Conservation (phyloP, 23 tunicate species). For the Styela clava region DNA sequence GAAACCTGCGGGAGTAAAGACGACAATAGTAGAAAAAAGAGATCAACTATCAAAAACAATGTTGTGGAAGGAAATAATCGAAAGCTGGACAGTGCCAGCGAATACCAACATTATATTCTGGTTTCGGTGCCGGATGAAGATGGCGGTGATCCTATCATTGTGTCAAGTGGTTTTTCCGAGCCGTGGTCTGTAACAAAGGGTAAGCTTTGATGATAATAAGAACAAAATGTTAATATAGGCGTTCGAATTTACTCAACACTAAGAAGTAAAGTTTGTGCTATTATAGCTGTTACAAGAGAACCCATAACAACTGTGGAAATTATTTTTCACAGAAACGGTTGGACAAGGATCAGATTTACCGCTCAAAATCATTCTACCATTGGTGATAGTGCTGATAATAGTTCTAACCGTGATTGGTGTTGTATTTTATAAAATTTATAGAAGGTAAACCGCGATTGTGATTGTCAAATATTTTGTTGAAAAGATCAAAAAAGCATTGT, state of each 20-base stretch:
- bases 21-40: neutral
- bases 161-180: neutral
- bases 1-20: neutral
- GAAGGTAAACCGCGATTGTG: no score
- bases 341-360: neutral
- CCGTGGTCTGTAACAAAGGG: neutral
- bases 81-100: neutral
- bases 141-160: neutral
- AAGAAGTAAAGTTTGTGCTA: neutral
- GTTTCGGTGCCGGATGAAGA: neutral
- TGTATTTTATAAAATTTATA: no score
- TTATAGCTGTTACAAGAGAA: neutral
- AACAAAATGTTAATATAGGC: neutral
- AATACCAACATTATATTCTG: neutral
- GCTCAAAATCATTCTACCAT: neutral
- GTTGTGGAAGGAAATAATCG: neutral
- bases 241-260: neutral
- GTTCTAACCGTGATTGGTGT: neutral
- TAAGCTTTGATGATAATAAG: neutral
- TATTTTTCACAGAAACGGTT: neutral
- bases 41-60: neutral
- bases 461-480: no score
- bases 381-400: neutral
- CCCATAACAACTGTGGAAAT: neutral
- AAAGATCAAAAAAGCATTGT: neutral